Conservation (phyloP, 2,797 vertebrate genomes). For the Gadopsis bispinosus region DNA sequence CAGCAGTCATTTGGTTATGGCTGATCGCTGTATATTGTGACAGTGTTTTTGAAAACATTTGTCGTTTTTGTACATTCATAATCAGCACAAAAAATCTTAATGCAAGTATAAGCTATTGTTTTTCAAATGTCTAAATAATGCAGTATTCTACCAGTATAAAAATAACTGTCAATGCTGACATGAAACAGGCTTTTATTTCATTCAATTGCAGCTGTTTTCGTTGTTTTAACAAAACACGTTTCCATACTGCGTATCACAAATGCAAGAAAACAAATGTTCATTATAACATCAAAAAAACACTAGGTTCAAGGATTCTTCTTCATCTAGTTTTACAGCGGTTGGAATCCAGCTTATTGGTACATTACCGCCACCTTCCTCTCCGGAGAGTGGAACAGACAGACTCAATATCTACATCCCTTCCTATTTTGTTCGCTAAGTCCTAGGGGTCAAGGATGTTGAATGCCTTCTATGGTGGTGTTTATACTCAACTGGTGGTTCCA, state of each 20-base stretch:
- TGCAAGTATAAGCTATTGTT: background rate
- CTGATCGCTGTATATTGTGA: background rate
- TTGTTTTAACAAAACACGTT: background rate
- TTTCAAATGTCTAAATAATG: slow-evolving; percentile 3
- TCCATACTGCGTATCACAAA: background rate
- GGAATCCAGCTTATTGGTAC: no score
- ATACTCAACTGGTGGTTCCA: slow-evolving; percentile 1
- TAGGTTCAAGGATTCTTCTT: no score
- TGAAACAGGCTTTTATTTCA: background rate
- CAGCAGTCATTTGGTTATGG: no score
- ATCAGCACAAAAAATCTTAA: background rate
- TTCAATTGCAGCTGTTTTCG: background rate
- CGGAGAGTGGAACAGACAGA: no score
- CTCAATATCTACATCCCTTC: no score
- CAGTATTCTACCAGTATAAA: background rate
- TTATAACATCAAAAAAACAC: slow-evolving; percentile 24
- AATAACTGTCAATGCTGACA: background rate
- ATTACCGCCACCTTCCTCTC: no score
- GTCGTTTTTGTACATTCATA: background rate
- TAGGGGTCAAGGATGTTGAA: background rate
- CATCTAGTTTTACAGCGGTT: no score
- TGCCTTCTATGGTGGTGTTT: slow-evolving; percentile 22
- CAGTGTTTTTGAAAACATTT: background rate
- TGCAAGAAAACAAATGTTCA: slow-evolving; percentile 4
- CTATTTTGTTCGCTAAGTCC: no score